Evolutionary conservation across 1,140 invertebrate genomes (phyloP).

Genomic region (Brachionus rubens): DNA sequence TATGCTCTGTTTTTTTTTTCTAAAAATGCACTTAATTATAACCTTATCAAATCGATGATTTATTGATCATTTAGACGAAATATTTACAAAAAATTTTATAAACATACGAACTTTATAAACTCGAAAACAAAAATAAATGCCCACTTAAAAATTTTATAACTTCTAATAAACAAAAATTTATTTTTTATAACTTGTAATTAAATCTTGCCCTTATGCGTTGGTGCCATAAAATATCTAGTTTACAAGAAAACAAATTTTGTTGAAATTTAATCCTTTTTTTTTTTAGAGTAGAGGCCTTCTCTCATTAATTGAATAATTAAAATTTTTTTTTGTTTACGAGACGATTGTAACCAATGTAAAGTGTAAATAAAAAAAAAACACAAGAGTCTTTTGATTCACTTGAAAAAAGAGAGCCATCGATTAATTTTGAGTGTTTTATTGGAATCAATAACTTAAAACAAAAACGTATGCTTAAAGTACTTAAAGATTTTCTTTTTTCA

Average conservation of each 20-base stretch:
- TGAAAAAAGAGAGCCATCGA: background rate
- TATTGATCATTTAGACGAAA: constrained; percentile 35
- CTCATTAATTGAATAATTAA: constrained; percentile 33
- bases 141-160: constrained; percentile 20
- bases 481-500: no score
- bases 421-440: no score
- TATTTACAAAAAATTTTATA: constrained; percentile 38
- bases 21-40: constrained; percentile 16
- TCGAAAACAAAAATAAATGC: background rate
- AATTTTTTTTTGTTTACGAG: background rate
- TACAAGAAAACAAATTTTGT: background rate
- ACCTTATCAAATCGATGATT: constrained; percentile 40
- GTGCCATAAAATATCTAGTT: constrained; percentile 11
- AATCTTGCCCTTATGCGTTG: constrained; percentile 7
- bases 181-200: constrained; percentile 40
- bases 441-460: no score
- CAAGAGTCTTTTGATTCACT: constrained; percentile 12
- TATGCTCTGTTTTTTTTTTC: no score
- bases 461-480: no score
- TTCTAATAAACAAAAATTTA: background rate
- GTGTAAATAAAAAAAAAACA: background rate
- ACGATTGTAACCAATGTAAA: constrained; percentile 10
- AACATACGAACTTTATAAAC: constrained; percentile 5
- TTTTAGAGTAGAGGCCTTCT: background rate
- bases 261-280: constrained; percentile 31